These are phyloP conservation scores for Pedetes capensis DNA, from an alignment of 2,113 vertebrate species.

Conservation along the genomic window DNA sequence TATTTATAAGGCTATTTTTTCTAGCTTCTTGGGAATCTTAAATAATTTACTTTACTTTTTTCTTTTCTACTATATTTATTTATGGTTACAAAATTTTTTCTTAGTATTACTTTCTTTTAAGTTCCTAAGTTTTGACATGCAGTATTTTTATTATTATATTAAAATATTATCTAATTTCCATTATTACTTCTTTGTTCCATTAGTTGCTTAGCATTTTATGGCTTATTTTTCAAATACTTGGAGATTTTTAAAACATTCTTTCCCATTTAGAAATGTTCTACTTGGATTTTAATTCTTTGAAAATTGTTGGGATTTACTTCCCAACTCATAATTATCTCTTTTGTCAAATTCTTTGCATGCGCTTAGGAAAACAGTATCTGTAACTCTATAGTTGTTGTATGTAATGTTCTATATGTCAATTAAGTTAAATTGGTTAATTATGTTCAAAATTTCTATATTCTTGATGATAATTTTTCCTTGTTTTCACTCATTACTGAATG, in stretches of 20 bases:
- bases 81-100: background rate
- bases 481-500: background rate
- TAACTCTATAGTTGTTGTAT: background rate
- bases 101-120: background rate
- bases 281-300: background rate
- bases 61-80: background rate
- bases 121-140: background rate
- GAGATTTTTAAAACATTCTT: background rate
- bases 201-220: background rate
- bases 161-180: background rate
- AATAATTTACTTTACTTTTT: background rate
- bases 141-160: background rate
- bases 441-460: background rate
- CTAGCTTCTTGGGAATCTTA: background rate
- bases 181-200: background rate
- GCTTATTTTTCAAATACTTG: background rate
- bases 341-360: background rate
- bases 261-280: background rate
- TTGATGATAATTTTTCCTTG: background rate
- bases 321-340: background rate
- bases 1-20: background rate
- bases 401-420: background rate
- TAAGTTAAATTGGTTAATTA: background rate
- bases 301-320: background rate
- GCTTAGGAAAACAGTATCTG: background rate